Conservation (phyloP, 2,797 vertebrate genomes). For the Knipowitschia caucasica region DNA sequence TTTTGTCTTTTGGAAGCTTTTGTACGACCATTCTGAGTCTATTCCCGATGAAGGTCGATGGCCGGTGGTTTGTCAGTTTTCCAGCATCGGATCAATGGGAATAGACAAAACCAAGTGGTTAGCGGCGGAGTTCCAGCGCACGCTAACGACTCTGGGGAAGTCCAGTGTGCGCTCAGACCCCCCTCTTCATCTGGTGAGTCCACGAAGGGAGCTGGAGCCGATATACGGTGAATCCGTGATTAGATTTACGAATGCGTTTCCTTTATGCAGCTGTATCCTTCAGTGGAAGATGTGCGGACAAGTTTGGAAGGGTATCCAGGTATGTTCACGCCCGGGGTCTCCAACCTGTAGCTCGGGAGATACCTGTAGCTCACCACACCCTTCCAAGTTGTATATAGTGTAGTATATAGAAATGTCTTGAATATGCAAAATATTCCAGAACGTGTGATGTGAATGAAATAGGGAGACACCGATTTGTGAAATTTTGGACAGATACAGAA, state of each 20-base stretch:
- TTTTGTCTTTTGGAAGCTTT: slow-evolving; percentile 68
- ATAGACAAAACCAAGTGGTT: slow-evolving; percentile 92
- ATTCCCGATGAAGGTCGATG: slow-evolving; percentile 72
- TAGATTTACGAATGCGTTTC: background rate
- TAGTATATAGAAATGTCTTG: no score
- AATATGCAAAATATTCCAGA: no score
- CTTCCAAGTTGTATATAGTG: no score
- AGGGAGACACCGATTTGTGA: no score
- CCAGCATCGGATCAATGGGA: slow-evolving; percentile 95
- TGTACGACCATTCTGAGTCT: slow-evolving; percentile 71
- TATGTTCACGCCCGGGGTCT: no score
- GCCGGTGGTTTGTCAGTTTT: slow-evolving; percentile 93
- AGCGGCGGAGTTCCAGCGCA: slow-evolving; percentile 88
- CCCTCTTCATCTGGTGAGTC: slow-evolving; percentile 83
- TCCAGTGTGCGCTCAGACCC: slow-evolving; percentile 54
- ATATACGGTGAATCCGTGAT: background rate
- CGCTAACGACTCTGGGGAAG: slow-evolving; percentile 77
- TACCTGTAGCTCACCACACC: no score
- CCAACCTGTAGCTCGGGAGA: no score
- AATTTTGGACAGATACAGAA: no score
- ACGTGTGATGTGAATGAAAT: no score
- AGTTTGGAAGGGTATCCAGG: slow-evolving; percentile 97
- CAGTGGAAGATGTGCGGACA: slow-evolving; percentile 90
- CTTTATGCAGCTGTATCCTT: slow-evolving; percentile 85
- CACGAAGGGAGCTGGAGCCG: no score